Base-by-base conservation (phyloP, 2,888 invertebrate genomes). In the Tetranychus truncatus region DNA sequence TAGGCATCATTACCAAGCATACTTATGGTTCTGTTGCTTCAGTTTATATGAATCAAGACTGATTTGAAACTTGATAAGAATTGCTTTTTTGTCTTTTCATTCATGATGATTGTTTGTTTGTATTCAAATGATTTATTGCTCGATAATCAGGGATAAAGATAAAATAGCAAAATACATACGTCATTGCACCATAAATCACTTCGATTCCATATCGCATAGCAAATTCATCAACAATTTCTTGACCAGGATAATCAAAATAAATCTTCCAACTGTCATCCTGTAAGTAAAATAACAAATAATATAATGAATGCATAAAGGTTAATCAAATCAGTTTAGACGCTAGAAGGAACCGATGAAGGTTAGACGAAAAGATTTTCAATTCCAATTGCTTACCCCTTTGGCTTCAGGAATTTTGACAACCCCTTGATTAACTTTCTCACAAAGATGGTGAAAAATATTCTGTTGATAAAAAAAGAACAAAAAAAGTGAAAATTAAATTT, bases 151-250 rank as follows among this genome's bases (percentile, higher is more conserved):
- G 46, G 7, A 20, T 66, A n/a, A 66, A 74, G 15, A 18, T 34
- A 69, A 67, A 55, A 55, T 55, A 55, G 15, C 55, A 15, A 55
- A 55, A 55, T 55, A 87, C 91, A 88, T 84, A 93, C 91, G 95
- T 95, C 95, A 95, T 95, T 75, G 95, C 95, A 85, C 99, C 97
- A 85, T 99, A 99, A 80, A 99, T 99, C 78, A 92, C 92, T 84
- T 99, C 99, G 80, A 99, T 96, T 76, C 99, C 99, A 84, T 97
- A 99, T 85, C 99, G 88, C 96, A 99, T 99, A 4, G 97, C 96
- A 84, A 99, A 99, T 83, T 99, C 99, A 82, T 99, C 97, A 1
- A 97, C 96, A 74, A 99, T 94, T 83, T 99, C 99, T 82, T 99
- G 95, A 1, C 95, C 94, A 69, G 92, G 91, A 80, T 95, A 95